Evolutionary conservation across 2,113 vertebrate species (phyloP).

Genomic region (Mormyrus lacerda): DNA sequence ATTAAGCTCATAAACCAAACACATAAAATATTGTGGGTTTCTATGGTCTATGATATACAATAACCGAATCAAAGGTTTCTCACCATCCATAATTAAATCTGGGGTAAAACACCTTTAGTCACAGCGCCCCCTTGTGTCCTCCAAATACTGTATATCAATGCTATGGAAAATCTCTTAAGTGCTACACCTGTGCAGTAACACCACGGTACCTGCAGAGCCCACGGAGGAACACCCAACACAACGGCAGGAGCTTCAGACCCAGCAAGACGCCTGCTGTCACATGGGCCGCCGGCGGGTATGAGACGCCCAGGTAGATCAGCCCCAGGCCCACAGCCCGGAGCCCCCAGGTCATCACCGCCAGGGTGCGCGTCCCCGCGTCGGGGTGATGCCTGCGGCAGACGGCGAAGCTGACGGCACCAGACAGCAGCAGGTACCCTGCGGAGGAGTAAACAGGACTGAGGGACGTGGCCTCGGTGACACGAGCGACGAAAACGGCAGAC

Average conservation of each 20-base stretch:
- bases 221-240: conserved; percentile 28
- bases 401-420: conserved; percentile 59
- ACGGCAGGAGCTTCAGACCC: conserved; percentile 39
- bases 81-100: neutral
- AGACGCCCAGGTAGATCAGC: conserved; percentile 57
- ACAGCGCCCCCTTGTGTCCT: neutral
- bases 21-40: neutral
- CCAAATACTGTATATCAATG: conserved; percentile 16
- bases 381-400: conserved; percentile 60
- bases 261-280: conserved; percentile 44
- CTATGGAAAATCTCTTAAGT: neutral
- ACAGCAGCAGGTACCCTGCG: conserved; percentile 56
- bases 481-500: neutral
- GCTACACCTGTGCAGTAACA: neutral
- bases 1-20: neutral
- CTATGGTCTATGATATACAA: neutral
- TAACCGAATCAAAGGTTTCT: neutral
- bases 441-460: neutral
- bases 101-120: neutral
- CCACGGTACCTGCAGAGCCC: conserved; percentile 48
- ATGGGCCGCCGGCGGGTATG: conserved; percentile 48
- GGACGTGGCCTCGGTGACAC: neutral
- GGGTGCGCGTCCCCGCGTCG: conserved; percentile 36
- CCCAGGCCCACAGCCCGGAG: conserved; percentile 44
- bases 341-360: conserved; percentile 46